These are phyloP conservation scores for Habroteleia sp. DNA, from an alignment of 2,888 invertebrate species.

Conservation along the genomic window DNA sequence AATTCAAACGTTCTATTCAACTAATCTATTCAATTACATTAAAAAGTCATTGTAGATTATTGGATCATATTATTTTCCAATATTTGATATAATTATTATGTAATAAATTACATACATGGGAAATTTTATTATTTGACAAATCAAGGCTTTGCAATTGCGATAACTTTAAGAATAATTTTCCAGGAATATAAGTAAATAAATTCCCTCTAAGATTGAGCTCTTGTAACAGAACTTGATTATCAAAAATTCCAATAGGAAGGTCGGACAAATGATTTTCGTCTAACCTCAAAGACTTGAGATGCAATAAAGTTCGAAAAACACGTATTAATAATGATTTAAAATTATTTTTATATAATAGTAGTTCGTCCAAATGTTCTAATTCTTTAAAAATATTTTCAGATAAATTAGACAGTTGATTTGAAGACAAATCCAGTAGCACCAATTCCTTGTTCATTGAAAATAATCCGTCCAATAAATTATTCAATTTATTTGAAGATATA, in stretches of 20 bases:
- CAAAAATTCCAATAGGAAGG: slow-evolving; percentile 84
- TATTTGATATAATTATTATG: too few relatives aligned
- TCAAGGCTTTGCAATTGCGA: slow-evolving; percentile 84
- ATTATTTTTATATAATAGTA: slow-evolving; percentile 86
- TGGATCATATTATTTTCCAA: too few relatives aligned
- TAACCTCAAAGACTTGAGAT: slow-evolving; percentile 85
- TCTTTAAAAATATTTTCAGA: slow-evolving; percentile 84
- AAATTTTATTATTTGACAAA: slow-evolving; percentile 86
- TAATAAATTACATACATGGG: slow-evolving; percentile 77
- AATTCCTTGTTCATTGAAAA: slow-evolving; percentile 79
- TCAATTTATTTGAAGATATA: slow-evolving; percentile 86
- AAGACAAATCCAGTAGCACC: slow-evolving; percentile 86
- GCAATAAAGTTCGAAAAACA: slow-evolving; percentile 84
- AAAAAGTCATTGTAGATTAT: too few relatives aligned
- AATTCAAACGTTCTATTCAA: too few relatives aligned
- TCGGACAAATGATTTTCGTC: slow-evolving; percentile 85
- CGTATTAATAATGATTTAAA: slow-evolving; percentile 83
- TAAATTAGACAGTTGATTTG: slow-evolving; percentile 87
- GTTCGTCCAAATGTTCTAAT: slow-evolving; percentile 85
- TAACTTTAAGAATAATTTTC: slow-evolving; percentile 83
- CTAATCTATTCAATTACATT: too few relatives aligned
- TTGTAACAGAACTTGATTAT: slow-evolving; percentile 83
- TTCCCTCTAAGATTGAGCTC: slow-evolving; percentile 88
- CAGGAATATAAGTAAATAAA: slow-evolving; percentile 84
- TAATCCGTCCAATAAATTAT: slow-evolving; percentile 83